A percentile compares a stretch with the other conserved stretches of the same genome.
phyloP scores from a whole-genome alignment of 2,113 vertebrate species.

The Sprattus sprattus region DNA sequence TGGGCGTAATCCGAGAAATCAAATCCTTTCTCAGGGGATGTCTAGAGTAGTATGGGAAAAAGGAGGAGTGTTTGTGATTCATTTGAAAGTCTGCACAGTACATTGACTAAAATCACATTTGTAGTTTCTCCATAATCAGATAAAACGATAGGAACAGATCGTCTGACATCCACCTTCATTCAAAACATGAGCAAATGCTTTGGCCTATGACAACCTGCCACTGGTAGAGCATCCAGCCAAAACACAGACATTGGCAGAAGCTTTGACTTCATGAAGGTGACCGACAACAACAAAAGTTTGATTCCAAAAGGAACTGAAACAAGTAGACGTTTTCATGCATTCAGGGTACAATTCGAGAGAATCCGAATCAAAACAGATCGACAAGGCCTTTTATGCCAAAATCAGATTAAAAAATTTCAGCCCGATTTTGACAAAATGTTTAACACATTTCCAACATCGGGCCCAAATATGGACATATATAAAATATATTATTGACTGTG shows the following conservation, averaged over 20 bases:
- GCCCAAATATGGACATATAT: too few species aligned
- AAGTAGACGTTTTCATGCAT: too few species aligned
- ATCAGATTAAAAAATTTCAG: too few species aligned
- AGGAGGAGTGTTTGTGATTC: neutral
- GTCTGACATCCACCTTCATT: neutral
- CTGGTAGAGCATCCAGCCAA: neutral
- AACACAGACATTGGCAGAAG: conserved; percentile 2
- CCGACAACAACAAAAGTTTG: neutral
- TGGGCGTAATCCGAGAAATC: neutral
- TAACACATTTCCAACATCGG: too few species aligned
- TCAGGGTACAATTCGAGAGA: too few species aligned
- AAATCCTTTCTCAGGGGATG: neutral
- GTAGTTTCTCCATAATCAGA: neutral
- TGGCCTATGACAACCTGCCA: neutral
- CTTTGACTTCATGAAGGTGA: neutral
- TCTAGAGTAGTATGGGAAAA: neutral
- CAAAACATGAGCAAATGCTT: neutral
- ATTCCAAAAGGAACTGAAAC: neutral
- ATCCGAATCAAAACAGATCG: too few species aligned
- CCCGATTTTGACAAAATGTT: too few species aligned
- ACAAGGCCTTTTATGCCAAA: too few species aligned
- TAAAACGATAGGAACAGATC: neutral
- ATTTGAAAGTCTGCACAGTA: neutral
- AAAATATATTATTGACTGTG: too few species aligned
- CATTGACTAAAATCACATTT: conserved; percentile 2